A percentile compares a stretch with the other conserved stretches of the same genome.
phyloP scores from a whole-genome alignment of 2,113 vertebrate genomes.

The Pituophis catenifer region DNA sequence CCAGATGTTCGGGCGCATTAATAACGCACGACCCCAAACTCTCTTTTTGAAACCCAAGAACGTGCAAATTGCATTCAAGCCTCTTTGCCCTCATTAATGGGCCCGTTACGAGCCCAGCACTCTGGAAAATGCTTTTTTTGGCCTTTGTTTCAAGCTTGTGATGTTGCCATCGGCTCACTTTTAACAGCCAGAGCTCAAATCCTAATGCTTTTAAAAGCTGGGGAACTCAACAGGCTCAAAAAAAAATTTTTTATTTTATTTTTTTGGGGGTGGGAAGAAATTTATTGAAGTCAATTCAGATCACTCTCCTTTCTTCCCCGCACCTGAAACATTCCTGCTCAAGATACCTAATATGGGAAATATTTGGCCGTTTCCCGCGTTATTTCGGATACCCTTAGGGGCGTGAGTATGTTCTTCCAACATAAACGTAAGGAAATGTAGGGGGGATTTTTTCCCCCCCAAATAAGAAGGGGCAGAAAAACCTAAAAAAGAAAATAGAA shows the following conservation, averaged over 20 bases:
- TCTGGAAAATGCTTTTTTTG: constrained; percentile 81
- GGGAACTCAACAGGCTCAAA: constrained; percentile 63
- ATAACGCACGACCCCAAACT: constrained; percentile 78
- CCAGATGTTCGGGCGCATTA: constrained; percentile 82
- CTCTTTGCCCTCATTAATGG: constrained; percentile 83
- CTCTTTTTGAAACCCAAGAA: constrained; percentile 85
- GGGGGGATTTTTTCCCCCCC: not conserved
- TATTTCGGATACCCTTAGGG: constrained; percentile 27
- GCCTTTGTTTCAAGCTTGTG: constrained; percentile 79
- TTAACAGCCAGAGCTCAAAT: constrained; percentile 77
- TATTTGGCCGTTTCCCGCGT: constrained; percentile 21
- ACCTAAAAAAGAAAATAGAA: not conserved
- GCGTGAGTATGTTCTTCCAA: not conserved
- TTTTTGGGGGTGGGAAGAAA: not conserved
- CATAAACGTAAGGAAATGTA: not conserved
- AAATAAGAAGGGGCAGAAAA: not conserved
- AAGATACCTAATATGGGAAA: constrained; percentile 41
- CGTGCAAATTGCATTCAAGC: constrained; percentile 84
- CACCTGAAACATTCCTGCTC: constrained; percentile 33
- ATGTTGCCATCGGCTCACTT: constrained; percentile 78
- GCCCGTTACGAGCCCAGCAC: constrained; percentile 77
- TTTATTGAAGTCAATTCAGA: constrained; percentile 71
- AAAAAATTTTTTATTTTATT: not conserved
- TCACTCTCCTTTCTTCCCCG: constrained; percentile 49
- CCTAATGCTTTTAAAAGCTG: constrained; percentile 75